Base-by-base conservation (phyloP, 2,797 vertebrate genomes). In the Squalus acanthias region DNA sequence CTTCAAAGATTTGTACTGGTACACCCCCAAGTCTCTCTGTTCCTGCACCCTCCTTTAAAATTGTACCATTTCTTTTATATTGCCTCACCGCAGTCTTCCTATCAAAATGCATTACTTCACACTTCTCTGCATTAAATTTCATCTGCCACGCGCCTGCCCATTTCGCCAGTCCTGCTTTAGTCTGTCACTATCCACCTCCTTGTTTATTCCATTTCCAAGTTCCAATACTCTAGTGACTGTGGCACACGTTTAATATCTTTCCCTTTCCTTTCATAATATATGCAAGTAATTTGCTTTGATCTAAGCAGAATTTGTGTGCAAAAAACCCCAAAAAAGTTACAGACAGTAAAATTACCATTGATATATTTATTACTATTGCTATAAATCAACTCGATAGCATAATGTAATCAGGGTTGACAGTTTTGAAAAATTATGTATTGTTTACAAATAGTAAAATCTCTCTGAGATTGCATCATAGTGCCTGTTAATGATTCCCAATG, bases 371-470 rank as follows among this genome's bases (percentile, higher is more conserved):
- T 26, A 26, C 9, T 89, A 33, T 89, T 89, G 9, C 24, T 60
- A 12, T 33, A 15, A 60, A 29, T 89, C 87, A 29, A 60, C 10
- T 15, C 87, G 20, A 50, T 33, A 29, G 13, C 87, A 60, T 33
- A 60, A 89, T 89, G 12, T 89, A 89, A 89, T 89, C 53, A 89
- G 87, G 24, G 29, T n/a, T n/a, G 57, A 29, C 88, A 91, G 29
- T n/a, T 91, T 65, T 65, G 88, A 63, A n/a, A 91, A 63, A n/a
- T 33, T 7, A 15, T 63, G 29, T n/a, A 63, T 91, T 91, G 88
- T 91, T 91, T 91, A 91, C 57, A 91, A 65, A 91, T 63, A 91
- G 60, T 91, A 63, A 65, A n/a, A 63, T 91, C 57, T 65, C 57
- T 15, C 13, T 60, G 88, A 63, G 12, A 63, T 91, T 91, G 88